A percentile compares a stretch with the other conserved stretches of the same genome.
Evolutionary conservation across 2,797 vertebrate species (phyloP).

Genomic region (Hypotaenidia okinawae): DNA sequence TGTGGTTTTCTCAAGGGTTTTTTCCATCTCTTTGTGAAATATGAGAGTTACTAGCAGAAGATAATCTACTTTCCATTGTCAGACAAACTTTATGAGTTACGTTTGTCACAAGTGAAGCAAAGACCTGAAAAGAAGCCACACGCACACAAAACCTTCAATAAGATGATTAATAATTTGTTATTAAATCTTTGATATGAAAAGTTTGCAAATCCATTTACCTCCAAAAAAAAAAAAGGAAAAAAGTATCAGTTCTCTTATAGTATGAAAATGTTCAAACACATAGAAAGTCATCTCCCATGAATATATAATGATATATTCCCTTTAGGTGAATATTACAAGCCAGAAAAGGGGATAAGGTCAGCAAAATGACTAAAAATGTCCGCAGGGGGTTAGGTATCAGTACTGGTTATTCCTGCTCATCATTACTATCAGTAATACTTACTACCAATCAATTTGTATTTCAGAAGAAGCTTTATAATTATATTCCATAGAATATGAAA

Average conservation of each 20-base stretch:
- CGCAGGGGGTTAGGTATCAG: constrained; percentile 30
- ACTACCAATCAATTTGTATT: neutral
- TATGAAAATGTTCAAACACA: constrained; percentile 23
- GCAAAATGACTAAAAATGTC: constrained; percentile 9
- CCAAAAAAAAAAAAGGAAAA: neutral
- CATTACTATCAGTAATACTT: neutral
- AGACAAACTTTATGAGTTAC: constrained; percentile 52
- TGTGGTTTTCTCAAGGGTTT: neutral
- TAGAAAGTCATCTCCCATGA: constrained; percentile 12
- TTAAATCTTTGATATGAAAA: constrained; percentile 48
- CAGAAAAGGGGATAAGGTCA: constrained; percentile 31
- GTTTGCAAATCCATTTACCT: neutral
- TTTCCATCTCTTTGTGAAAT: neutral
- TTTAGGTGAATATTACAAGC: constrained; percentile 20
- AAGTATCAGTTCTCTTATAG: neutral
- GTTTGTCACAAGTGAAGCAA: constrained; percentile 47
- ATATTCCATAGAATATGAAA: constrained; percentile 8
- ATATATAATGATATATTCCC: constrained; percentile 26
- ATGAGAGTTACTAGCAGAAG: constrained; percentile 32
- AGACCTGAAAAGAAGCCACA: constrained; percentile 11
- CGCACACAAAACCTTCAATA: constrained; percentile 49
- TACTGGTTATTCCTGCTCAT: neutral
- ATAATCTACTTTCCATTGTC: constrained; percentile 46
- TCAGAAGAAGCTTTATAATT: constrained; percentile 8
- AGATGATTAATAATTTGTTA: constrained; percentile 35